Base-by-base conservation (phyloP, 2,797 vertebrate genomes). In the Lutjanus argentimaculatus region DNA sequence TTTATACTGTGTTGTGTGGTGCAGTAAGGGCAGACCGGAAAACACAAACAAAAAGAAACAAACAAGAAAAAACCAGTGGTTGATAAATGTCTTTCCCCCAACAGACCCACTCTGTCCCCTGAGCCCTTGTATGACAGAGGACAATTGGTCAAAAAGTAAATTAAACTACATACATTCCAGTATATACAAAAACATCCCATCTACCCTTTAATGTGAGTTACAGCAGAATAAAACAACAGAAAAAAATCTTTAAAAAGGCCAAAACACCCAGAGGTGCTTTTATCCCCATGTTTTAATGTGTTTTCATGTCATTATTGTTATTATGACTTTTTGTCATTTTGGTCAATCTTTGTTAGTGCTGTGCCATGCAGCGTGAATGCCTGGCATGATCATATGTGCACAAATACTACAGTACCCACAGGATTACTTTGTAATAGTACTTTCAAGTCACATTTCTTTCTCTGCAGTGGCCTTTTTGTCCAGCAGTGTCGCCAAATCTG, bases 181-280 rank as follows among this genome's bases (percentile, higher is more conserved):
- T 95, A 95, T 95, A 91, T 95, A 95, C 94, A 95, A 89, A 67
- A 93, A 87, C 85, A 76, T 88, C 85, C 89, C 62, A 25, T 87
- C 86, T 79, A 86, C 83, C 85, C 75, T 82, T 77, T 79, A 52
- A 82, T 21, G 57, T 83, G 85, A 79, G 64, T 81, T 89, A 90
- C 87, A 89, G 83, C 86, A 90, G 88, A 91, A 85, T 79, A 89
- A 85, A 92, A 88, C 78, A 91, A 87, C 74, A 68, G 51, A 22
- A 74, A 84, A 55, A 78, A 75, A 67, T 9, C 0, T 66, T 66
- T 45, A 65, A 87, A 92, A 83, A 85, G 75, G 68, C 72, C 79
- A 79, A 82, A 89, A 90, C 76, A 85, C 66, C 64, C 74, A 79
- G 69, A 80, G 86, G 75, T 83, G 53, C 22, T 73, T 84, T 73